A percentile compares a stretch with the other conserved stretches of the same genome.
These are phyloP conservation scores for Paramuricea clavata DNA, from an alignment of 92 coral and sea anemone species.

Conservation along the genomic window DNA sequence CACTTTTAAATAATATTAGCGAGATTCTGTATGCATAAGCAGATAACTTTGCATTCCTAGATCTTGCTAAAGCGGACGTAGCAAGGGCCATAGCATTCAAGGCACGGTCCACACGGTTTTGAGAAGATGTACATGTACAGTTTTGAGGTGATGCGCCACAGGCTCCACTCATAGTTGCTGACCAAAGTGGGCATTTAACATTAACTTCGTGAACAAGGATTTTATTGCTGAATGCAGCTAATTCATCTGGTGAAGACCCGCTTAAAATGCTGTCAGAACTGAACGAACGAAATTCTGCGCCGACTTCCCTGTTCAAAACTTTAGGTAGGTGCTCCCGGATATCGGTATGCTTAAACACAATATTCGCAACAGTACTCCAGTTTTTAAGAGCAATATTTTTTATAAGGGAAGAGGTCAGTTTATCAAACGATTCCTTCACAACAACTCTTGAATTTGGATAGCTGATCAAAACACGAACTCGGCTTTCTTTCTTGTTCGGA, in stretches of 20 bases:
- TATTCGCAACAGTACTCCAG: constrained; percentile 67
- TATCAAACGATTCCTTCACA: constrained; percentile 25
- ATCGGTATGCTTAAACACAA: constrained; percentile 53
- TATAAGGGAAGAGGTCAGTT: constrained; percentile 47
- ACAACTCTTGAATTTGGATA: constrained; percentile 22
- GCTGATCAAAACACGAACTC: constrained; percentile 23
- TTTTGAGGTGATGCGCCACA: constrained; percentile 33
- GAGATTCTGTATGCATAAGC: constrained; percentile 46
- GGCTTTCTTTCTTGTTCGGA: constrained; percentile 22
- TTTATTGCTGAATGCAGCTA: constrained; percentile 72
- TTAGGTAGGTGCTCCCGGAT: constrained; percentile 38
- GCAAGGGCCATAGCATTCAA: constrained; percentile 46
- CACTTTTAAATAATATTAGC: constrained; percentile 33
- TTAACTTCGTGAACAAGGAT: constrained; percentile 57
- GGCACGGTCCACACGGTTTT: constrained; percentile 37
- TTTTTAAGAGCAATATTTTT: constrained; percentile 58
- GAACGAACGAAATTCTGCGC: constrained; percentile 53
- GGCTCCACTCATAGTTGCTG: constrained; percentile 56
- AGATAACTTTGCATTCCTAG: constrained; percentile 39
- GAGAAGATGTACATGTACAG: constrained; percentile 14
- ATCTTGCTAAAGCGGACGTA: constrained; percentile 40
- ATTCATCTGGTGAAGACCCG: constrained; percentile 69
- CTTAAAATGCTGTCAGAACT: constrained; percentile 57
- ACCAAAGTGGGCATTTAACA: constrained; percentile 65
- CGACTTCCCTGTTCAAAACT: constrained; percentile 50